Evolutionary conservation across 2,113 vertebrate genomes (phyloP).

Genomic region (Xyliphius kryptos): DNA sequence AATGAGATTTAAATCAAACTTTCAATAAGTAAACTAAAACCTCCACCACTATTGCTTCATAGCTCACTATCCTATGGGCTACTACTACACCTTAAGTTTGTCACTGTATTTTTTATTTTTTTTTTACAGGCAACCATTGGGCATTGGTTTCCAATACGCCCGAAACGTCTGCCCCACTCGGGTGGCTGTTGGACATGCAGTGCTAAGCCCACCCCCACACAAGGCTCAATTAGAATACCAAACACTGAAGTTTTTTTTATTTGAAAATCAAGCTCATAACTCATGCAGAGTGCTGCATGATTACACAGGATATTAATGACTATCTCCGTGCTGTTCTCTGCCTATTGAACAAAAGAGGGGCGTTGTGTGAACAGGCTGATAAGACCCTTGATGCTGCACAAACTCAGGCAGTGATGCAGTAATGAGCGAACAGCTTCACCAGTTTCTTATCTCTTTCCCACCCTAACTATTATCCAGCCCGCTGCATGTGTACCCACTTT

Average conservation of each 20-base stretch:
- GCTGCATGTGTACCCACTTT: too few species aligned
- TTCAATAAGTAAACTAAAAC: too few species aligned
- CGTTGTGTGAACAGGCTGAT: slow-evolving; percentile 22
- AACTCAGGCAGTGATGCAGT: slow-evolving; percentile 25
- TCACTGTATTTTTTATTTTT: too few species aligned
- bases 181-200: background rate
- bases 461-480: slow-evolving; percentile 31
- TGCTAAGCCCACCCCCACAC: slow-evolving; percentile 9
- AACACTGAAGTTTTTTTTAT: slow-evolving; percentile 27
- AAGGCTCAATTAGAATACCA: slow-evolving; percentile 33
- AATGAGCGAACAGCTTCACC: slow-evolving; percentile 26
- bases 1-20: too few species aligned
- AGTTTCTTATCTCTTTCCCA: slow-evolving; percentile 33
- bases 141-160: too few species aligned
- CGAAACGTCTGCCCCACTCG: background rate
- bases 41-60: too few species aligned
- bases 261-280: slow-evolving; percentile 33
- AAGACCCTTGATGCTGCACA: slow-evolving; percentile 16
- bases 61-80: too few species aligned
- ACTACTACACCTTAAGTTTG: too few species aligned
- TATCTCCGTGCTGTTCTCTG: slow-evolving; percentile 18
- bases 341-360: slow-evolving; percentile 34
- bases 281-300: slow-evolving; percentile 31
- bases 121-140: too few species aligned
- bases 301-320: slow-evolving; percentile 41